Base-by-base conservation (phyloP, 2,888 invertebrate species). In the Torymus tubicola region DNA sequence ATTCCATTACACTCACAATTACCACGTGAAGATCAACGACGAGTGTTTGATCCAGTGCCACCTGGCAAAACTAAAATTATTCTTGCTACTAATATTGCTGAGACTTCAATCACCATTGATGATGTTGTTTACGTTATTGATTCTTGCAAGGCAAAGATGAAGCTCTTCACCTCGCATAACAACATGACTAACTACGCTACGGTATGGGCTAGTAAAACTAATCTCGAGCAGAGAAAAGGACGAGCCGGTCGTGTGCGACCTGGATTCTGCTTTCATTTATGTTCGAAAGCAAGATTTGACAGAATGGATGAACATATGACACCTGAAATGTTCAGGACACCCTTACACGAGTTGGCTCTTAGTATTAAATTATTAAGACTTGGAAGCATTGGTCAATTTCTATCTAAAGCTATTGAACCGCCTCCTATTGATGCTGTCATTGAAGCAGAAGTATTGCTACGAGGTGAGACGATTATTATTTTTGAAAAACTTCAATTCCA, bases 161-260 rank as follows among this genome's bases (percentile, higher is more conserved):
- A 99, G 89, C 93, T 99, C 88, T 99, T 99, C 89, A 99, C 99
- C 0, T 97, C 98, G 0, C 98, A 99, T 91, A 99, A 99, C 91
- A 99, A 99, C 91, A 97, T 99, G 96, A 99, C 99, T 0, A 98
- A 98, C 87, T 99, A 99, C 89, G 98, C 98, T 0, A 99, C 99
- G 0, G 98, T 96, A 0, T 97, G 97, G 97, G 98, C 98, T 0
- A 97, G 98, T 82, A 94, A 94, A 89, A 98, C 98, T 0, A 99
- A 99, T 91, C 91, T 99, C 81, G 97, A 98, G 90, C 99, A 99
- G 91, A 93, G 98, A 8, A 95, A 96, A 89, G 99, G 98, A 0
- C 94, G 99, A 31, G 99, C 99, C 2, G 99, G 99, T 18, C 95
- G 99, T 78, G 99, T 99, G 0, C 93, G 96, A 0, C 95, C 97